phyloP scores from a whole-genome alignment of 2,113 vertebrate species.

The Zapus hudsonius region DNA sequence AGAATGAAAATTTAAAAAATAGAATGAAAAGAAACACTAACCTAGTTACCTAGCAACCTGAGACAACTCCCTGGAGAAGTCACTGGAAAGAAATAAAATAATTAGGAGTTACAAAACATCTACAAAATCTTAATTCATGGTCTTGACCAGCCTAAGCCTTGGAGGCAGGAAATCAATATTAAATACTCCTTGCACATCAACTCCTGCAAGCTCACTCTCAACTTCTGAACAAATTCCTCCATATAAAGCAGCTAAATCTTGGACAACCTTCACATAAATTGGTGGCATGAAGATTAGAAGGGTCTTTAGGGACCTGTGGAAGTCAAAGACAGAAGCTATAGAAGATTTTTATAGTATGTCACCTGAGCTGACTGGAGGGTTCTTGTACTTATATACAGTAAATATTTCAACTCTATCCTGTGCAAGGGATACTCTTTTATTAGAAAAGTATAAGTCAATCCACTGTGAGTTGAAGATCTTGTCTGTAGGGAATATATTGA shows the following conservation, averaged over 20 bases:
- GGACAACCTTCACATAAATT: not conserved
- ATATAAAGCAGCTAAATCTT: slow-evolving; percentile 42
- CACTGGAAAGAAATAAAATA: not conserved
- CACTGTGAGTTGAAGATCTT: not conserved
- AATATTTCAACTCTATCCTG: not conserved
- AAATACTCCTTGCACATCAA: slow-evolving; percentile 67
- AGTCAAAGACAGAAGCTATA: slow-evolving; percentile 27
- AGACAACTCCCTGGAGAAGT: not conserved
- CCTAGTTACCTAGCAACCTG: not conserved
- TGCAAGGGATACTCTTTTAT: not conserved
- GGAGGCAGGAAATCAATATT: slow-evolving; percentile 70
- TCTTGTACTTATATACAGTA: not conserved
- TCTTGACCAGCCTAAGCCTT: slow-evolving; percentile 46
- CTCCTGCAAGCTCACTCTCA: slow-evolving; percentile 39
- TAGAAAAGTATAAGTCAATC: not conserved
- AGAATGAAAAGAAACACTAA: not conserved
- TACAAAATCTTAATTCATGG: slow-evolving; percentile 58
- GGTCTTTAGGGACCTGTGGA: not conserved
- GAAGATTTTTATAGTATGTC: not conserved
- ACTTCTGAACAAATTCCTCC: slow-evolving; percentile 56
- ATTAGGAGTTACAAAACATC: slow-evolving; percentile 45
- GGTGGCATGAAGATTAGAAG: not conserved
- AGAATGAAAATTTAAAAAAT: not conserved
- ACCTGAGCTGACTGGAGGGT: not conserved
- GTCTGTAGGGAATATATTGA: not conserved